phyloP scores from a whole-genome alignment of 2,797 vertebrate species.

The Micropoecilia bifurca region DNA sequence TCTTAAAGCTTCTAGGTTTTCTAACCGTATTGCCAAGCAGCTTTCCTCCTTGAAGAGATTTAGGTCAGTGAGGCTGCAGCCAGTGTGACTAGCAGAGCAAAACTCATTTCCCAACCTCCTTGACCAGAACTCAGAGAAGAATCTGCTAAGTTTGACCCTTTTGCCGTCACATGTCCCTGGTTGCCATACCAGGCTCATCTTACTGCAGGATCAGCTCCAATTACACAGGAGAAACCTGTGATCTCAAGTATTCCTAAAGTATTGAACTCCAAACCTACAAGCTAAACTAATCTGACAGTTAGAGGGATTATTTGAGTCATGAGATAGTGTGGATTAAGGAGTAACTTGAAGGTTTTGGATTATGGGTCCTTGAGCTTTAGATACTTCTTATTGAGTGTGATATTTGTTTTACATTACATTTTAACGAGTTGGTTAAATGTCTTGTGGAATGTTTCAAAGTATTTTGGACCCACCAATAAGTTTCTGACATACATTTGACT shows the following conservation, averaged over 20 bases:
- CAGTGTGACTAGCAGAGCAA: conserved; percentile 49
- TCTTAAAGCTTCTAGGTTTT: background rate
- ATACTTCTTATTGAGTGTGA: conserved; percentile 24
- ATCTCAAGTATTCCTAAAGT: conserved; percentile 55
- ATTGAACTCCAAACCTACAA: conserved; percentile 41
- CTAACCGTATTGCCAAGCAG: background rate
- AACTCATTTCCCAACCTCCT: conserved; percentile 39
- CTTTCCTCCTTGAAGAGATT: conserved; percentile 15
- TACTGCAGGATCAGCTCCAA: conserved; percentile 11
- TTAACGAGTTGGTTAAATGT: background rate
- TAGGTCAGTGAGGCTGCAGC: conserved; percentile 46
- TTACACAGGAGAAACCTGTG: conserved; percentile 38
- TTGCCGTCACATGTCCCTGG: conserved; percentile 65
- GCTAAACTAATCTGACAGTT: conserved; percentile 57
- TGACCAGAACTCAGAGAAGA: conserved; percentile 36
- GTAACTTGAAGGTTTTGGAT: conserved; percentile 27
- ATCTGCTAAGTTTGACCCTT: conserved; percentile 55
- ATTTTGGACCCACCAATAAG: background rate
- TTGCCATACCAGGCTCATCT: conserved; percentile 46
- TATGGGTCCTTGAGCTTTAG: conserved; percentile 37
- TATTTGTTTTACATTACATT: background rate
- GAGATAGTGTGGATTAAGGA: conserved; percentile 69
- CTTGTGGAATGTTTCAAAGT: background rate
- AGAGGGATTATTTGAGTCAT: conserved; percentile 76
- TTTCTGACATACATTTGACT: background rate